Evolutionary conservation across 2,888 invertebrate species (phyloP), one percentile per base, ranked within the genome.

Genomic region (Caenorhabditis sp.): DNA sequence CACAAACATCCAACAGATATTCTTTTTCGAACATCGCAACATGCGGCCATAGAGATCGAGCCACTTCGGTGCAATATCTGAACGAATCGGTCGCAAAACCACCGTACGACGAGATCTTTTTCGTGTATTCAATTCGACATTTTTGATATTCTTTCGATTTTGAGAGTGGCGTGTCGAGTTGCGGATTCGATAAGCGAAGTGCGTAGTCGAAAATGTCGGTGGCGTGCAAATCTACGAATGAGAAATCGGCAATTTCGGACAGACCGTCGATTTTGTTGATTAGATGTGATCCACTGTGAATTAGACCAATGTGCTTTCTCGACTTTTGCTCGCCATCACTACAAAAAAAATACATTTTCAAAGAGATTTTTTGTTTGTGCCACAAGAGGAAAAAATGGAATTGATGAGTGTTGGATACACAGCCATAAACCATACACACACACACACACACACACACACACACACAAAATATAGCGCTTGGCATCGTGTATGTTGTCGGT

Each of bases 141-240:
- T 68, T 64, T 55, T 83, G 82, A 65, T 77, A 85, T 8, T 76
- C 79, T 5, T 67, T 43, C 0, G 84, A 85, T 21, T 67, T 61
- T 8, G 76, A 69, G 19, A 84, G 66, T 12, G 74, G 67, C 49
- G 79, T 69, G 12, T 64, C 58, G 12, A 17, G 21, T 27, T 66
- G 69, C 36, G 70, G 66, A 36, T 72, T 76, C 6, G 77, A 78
- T 23, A 86, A 65, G 14, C 72, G 67, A n/a, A 80, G 62, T 12
- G 83, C 85, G 58, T 80, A 86, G 36, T 83, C 86, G 58, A 81
- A 86, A 60, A 86, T 84, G 64, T 87, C 86, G 6, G 86, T 86
- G 0, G 86, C 86, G 36, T 85, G 84, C 10, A 86, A 76, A 72
- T 86, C 85, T n/a, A 76, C 77, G 26, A 87, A 71, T 12, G 84